Conservation (phyloP, 2,797 vertebrate species). For the Coendou prehensilis region DNA sequence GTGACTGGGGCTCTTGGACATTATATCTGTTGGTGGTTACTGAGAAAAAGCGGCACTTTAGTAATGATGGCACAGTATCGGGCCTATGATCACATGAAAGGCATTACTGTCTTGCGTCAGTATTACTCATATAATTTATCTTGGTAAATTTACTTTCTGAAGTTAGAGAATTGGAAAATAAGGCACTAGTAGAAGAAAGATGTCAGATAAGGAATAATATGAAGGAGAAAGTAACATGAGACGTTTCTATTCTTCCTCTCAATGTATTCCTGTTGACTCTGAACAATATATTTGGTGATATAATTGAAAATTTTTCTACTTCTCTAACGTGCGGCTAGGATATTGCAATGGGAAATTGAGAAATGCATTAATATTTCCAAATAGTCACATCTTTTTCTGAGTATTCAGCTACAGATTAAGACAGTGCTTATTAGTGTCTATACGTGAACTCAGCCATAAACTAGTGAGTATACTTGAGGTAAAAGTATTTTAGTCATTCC, state of each 20-base stretch:
- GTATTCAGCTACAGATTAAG: neutral
- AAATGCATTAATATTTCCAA: neutral
- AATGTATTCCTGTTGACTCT: neutral
- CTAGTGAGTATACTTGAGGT: neutral
- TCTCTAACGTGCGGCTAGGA: neutral
- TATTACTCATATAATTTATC: neutral
- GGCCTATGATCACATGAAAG: neutral
- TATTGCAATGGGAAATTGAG: neutral
- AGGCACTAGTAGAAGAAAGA: neutral
- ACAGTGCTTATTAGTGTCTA: neutral
- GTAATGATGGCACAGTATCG: rapidly evolving
- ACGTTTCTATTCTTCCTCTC: neutral
- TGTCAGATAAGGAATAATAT: neutral
- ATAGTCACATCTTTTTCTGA: neutral
- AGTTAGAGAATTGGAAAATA: slow-evolving; percentile 1
- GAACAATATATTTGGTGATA: neutral
- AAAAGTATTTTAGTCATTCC: neutral
- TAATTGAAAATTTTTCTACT: neutral
- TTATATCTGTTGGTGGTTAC: neutral
- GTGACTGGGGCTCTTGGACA: rapidly evolving
- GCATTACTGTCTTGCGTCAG: neutral
- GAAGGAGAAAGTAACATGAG: neutral
- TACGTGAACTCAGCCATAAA: neutral
- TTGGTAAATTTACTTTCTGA: neutral
- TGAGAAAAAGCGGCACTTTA: neutral